Conservation (phyloP, 2,797 vertebrate genomes). For the Tragelaphus eurycerus region DNA sequence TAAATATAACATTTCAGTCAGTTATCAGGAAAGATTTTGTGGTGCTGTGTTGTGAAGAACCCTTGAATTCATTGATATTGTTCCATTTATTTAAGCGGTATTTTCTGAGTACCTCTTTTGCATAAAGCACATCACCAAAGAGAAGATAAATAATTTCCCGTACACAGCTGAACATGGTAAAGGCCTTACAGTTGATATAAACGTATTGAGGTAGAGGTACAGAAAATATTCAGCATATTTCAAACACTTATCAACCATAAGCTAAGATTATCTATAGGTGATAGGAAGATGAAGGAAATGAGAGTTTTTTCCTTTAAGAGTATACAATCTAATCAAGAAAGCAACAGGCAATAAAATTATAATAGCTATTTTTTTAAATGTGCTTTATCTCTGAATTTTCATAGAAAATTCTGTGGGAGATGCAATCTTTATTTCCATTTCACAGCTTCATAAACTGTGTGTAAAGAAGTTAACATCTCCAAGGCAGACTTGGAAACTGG, state of each 20-base stretch:
- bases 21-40: neutral
- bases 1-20: neutral
- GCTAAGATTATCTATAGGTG: neutral
- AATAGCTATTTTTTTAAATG: neutral
- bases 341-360: neutral
- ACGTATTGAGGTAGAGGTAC: neutral
- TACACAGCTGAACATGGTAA: neutral
- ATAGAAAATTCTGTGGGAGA: neutral
- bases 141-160: neutral
- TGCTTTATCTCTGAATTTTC: neutral
- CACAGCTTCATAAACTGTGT: neutral
- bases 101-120: conserved; percentile 11
- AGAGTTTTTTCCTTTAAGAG: neutral
- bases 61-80: neutral
- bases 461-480: neutral
- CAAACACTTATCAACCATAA: neutral
- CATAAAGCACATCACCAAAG: neutral
- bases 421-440: neutral
- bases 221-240: neutral
- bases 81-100: neutral
- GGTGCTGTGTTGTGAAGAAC: neutral
- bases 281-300: neutral
- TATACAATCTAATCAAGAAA: neutral
- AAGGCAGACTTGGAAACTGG: neutral
- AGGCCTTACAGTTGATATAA: neutral